phyloP scores from a whole-genome alignment of 1,140 invertebrate genomes.

The Tetramorium alpestre region DNA sequence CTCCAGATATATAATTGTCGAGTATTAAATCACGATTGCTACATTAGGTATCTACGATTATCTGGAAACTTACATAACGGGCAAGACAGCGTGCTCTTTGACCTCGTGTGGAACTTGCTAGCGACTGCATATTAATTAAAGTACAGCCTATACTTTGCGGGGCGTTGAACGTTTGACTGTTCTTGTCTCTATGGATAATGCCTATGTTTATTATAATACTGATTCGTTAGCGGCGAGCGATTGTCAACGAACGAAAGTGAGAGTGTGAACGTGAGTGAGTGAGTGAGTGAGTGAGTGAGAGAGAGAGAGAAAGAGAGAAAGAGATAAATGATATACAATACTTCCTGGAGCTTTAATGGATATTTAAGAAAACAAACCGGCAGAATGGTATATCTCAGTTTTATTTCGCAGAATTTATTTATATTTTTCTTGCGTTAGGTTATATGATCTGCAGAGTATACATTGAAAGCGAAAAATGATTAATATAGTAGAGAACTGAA shows the following conservation, averaged over 20 bases:
- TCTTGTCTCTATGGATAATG: slow-evolving; percentile 70
- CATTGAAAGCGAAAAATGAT: not conserved
- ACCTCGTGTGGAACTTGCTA: slow-evolving; percentile 10
- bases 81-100: slow-evolving; percentile 32
- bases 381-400: not conserved
- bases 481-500: not conserved
- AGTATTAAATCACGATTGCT: slow-evolving; percentile 6
- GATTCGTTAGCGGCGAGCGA: slow-evolving; percentile 55
- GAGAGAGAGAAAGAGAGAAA: not conserved
- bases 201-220: slow-evolving; percentile 67
- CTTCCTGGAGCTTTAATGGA: not conserved
- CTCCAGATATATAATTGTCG: not conserved
- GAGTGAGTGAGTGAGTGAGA: not conserved
- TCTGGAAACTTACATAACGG: slow-evolving; percentile 21
- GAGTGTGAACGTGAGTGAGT: not conserved
- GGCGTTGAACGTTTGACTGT: slow-evolving; percentile 70
- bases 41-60: not conserved
- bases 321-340: slow-evolving; percentile 6
- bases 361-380: not conserved
- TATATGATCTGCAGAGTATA: not conserved
- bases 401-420: slow-evolving; percentile 35
- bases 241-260: slow-evolving; percentile 9
- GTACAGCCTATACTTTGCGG: slow-evolving; percentile 36
- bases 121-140: slow-evolving; percentile 70
- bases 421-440: not conserved